A percentile compares a stretch with the other conserved stretches of the same genome.
Conservation (phyloP, 2,797 vertebrate genomes). For the Tokudaia muenninki region DNA sequence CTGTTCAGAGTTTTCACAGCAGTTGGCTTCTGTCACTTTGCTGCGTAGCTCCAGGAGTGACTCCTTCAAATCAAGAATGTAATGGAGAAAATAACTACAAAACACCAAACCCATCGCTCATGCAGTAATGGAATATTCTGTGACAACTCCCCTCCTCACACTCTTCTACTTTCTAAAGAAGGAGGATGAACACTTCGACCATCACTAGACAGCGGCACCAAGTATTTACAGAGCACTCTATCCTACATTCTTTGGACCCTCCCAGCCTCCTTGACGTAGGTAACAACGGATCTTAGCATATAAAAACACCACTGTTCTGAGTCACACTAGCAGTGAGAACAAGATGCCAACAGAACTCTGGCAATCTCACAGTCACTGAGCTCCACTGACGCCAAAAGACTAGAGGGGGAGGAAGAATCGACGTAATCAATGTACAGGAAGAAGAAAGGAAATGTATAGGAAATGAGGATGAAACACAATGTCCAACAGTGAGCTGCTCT, state of each 20-base stretch:
- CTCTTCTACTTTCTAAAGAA: neutral
- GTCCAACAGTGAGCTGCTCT: neutral
- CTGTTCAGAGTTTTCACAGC: slow-evolving; percentile 89
- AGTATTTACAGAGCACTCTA: neutral
- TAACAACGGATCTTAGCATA: neutral
- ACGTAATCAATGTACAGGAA: neutral
- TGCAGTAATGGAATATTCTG: neutral
- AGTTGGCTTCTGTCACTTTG: slow-evolving; percentile 84
- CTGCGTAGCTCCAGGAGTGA: slow-evolving; percentile 88
- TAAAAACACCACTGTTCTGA: neutral
- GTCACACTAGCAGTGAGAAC: neutral
- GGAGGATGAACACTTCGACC: neutral
- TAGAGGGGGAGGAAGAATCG: too few relatives aligned
- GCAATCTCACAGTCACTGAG: neutral
- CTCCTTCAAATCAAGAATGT: slow-evolving; percentile 85
- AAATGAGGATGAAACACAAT: neutral
- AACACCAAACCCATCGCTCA: slow-evolving; percentile 8
- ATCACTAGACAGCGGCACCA: neutral
- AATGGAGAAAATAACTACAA: slow-evolving; percentile 49
- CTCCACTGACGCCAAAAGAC: neutral
- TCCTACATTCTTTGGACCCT: neutral
- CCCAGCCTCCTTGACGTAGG: neutral
- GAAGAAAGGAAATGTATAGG: neutral
- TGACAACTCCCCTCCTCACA: neutral
- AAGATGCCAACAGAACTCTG: neutral